These are phyloP conservation scores for Abramis brama DNA, from an alignment of 2,113 vertebrate species.

Conservation along the genomic window DNA sequence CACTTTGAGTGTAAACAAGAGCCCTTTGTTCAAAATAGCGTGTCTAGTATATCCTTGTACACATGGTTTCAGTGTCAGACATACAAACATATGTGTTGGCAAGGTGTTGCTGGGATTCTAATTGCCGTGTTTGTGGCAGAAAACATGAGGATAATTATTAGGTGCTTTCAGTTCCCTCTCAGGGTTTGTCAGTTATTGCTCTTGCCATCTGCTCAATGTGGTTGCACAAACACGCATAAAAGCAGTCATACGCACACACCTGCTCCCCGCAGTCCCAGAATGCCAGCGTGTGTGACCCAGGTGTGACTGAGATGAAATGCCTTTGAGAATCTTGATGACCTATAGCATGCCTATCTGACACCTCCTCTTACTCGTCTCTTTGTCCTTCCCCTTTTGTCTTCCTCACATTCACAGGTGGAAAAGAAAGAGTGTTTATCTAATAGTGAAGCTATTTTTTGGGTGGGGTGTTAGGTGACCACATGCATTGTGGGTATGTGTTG, in stretches of 20 bases:
- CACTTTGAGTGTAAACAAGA: neutral
- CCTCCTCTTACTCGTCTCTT: conserved; percentile 27
- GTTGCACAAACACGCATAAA: conserved; percentile 46
- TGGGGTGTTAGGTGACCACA: conserved; percentile 9
- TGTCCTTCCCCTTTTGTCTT: conserved; percentile 34
- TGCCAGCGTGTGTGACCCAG: conserved; percentile 45
- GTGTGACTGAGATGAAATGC: conserved; percentile 49
- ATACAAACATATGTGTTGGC: conserved; percentile 7
- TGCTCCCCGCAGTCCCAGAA: conserved; percentile 38
- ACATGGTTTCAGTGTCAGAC: conserved; percentile 36
- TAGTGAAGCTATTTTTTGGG: conserved; percentile 11
- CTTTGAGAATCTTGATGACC: conserved; percentile 46
- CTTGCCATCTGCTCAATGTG: conserved; percentile 55
- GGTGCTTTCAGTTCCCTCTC: conserved; percentile 55
- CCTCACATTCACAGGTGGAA: conserved; percentile 25
- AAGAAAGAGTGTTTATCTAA: conserved; percentile 13
- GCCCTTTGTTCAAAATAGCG: conserved; percentile 7
- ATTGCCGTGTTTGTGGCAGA: conserved; percentile 51
- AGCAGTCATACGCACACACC: conserved; percentile 51
- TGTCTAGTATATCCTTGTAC: conserved; percentile 23
- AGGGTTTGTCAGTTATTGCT: conserved; percentile 61
- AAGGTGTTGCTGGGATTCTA: conserved; percentile 47
- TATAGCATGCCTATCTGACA: conserved; percentile 39
- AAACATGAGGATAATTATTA: conserved; percentile 60
- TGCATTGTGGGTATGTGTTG: conserved; percentile 29